A percentile compares a stretch with the other conserved stretches of the same genome.
Conservation (phyloP, 1,140 invertebrate genomes). For the Eulimnadia texana region DNA sequence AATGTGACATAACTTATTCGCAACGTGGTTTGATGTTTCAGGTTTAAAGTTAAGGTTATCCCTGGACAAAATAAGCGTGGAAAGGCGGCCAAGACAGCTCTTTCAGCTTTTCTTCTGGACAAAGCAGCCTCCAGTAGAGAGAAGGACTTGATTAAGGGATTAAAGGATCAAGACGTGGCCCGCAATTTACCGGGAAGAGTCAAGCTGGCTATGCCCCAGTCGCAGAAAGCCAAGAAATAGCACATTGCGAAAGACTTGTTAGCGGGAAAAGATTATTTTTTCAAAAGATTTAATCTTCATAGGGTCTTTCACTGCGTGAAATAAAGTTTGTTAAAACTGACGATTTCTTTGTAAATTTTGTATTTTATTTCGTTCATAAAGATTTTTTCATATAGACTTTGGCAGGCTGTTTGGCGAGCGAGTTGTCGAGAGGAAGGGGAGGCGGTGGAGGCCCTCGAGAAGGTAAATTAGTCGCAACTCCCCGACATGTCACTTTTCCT, state of each 20-base stretch:
- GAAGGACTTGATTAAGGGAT: conserved; percentile 78
- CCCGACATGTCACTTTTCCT: neutral
- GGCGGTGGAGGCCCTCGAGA: neutral
- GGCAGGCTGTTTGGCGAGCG: neutral
- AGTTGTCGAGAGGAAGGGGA: neutral
- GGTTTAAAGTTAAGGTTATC: conserved; percentile 85
- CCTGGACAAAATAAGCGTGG: conserved; percentile 90
- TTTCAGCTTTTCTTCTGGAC: conserved; percentile 77
- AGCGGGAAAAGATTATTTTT: neutral
- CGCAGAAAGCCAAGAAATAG: conserved; percentile 23
- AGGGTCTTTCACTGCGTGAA: too few species aligned
- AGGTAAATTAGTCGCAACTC: neutral
- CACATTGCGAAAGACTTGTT: neutral
- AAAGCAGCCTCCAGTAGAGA: conserved; percentile 62
- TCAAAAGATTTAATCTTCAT: too few species aligned
- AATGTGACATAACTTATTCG: too few species aligned
- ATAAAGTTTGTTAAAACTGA: neutral
- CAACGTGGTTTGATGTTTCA: conserved; percentile 31
- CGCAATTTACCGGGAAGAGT: conserved; percentile 97
- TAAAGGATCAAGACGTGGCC: conserved; percentile 83
- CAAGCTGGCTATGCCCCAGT: conserved; percentile 49
- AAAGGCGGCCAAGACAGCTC: conserved; percentile 83
- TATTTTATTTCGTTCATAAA: neutral
- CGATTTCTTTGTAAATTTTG: neutral
- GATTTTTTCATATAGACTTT: conserved; percentile 10